Conservation (phyloP, 30 jellyfish, hydroid and myxozoan species). For the Pseudorhiza aurosa region DNA sequence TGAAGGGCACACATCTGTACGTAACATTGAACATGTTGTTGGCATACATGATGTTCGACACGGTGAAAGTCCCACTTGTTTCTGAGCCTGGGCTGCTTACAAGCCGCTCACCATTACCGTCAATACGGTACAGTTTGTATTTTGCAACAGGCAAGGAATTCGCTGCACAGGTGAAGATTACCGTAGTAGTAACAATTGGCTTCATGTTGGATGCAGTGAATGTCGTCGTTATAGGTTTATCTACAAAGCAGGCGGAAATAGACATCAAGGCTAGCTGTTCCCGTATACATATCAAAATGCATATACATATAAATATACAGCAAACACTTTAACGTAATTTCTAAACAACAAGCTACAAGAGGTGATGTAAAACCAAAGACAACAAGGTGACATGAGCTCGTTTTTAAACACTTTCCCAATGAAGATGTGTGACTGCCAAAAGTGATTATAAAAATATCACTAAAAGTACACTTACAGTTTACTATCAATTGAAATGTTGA, state of each 20-base stretch:
- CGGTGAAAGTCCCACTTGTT: conserved; percentile 11
- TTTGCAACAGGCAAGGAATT: conserved; percentile 25
- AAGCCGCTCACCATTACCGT: not conserved
- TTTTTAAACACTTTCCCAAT: too few relatives aligned
- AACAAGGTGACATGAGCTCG: too few relatives aligned
- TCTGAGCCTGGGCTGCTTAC: conserved; percentile 7
- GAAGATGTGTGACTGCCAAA: too few relatives aligned
- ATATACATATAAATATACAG: too few relatives aligned
- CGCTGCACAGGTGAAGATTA: conserved; percentile 22
- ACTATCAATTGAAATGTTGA: not conserved
- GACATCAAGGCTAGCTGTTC: too few relatives aligned
- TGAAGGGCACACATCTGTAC: conserved; percentile 60
- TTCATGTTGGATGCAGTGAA: conserved; percentile 9
- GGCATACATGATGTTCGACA: conserved; percentile 11
- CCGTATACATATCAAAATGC: too few relatives aligned
- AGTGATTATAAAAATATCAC: too few relatives aligned
- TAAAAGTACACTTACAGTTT: conserved; percentile 4
- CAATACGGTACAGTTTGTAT: conserved; percentile 21
- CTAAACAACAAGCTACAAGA: too few relatives aligned
- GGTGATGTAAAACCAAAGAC: too few relatives aligned
- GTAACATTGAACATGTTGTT: conserved; percentile 23
- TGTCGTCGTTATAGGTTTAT: conserved; percentile 18
- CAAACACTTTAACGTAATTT: too few relatives aligned
- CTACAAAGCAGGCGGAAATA: too few relatives aligned
- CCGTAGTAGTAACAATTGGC: conserved; percentile 18